Percentiles rank a stretch among this genome's conserved stretches.
These are phyloP conservation scores for Coturnix japonica DNA, from an alignment of 2,113 vertebrate genomes.

Conservation along the genomic window DNA sequence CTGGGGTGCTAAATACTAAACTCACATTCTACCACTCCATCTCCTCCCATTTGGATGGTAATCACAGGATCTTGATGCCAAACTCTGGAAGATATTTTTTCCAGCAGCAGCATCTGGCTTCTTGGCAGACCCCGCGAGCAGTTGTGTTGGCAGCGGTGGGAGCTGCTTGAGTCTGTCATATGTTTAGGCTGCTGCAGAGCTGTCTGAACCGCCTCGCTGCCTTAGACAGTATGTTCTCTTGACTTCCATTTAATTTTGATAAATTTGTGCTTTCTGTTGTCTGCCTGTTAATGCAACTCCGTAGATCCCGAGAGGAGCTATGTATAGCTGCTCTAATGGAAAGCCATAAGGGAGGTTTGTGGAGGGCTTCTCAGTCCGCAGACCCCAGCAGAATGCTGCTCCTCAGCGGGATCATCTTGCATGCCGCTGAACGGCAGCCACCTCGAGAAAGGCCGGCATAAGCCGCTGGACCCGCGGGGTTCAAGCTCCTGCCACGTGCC, in stretches of 20 bases:
- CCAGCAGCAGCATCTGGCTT: conserved; percentile 85
- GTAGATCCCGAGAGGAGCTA: not conserved
- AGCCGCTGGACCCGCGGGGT: not conserved
- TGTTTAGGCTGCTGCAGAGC: conserved; percentile 79
- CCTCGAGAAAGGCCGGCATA: not conserved
- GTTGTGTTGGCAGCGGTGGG: conserved; percentile 79
- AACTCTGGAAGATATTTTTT: conserved; percentile 84
- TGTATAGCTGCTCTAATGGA: not conserved
- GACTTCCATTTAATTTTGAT: conserved; percentile 44
- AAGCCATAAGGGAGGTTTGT: not conserved
- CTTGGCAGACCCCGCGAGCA: conserved; percentile 77
- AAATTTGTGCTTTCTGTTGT: not conserved
- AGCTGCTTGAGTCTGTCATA: conserved; percentile 77
- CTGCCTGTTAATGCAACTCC: not conserved
- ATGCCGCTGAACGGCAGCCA: not conserved
- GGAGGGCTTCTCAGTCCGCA: not conserved
- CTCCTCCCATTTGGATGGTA: conserved; percentile 78
- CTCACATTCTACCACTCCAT: conserved; percentile 75
- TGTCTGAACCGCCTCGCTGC: conserved; percentile 71
- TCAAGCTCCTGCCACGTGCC: not conserved
- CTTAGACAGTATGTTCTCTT: conserved; percentile 73
- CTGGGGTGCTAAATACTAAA: conserved; percentile 78
- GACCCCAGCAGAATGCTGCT: not conserved
- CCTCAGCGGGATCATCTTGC: not conserved
- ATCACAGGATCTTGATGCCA: conserved; percentile 78